Base-by-base conservation (phyloP, 2,888 invertebrate species). In the Noctua janthe region DNA sequence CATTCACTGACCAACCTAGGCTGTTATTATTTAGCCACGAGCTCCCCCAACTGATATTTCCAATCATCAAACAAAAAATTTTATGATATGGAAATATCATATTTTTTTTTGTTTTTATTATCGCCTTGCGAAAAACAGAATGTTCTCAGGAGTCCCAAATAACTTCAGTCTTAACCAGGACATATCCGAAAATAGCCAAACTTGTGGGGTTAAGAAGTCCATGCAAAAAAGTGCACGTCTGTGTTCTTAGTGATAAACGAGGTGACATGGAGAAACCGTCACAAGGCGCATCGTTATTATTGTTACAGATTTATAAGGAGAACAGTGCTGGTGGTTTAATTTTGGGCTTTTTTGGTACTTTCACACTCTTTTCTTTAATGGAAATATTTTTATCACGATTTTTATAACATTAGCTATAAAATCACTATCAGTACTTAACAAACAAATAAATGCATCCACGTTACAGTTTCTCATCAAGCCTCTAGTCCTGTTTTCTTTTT, bases 231-330 rank as follows among this genome's bases (percentile, higher is more conserved):
- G 90, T 89, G 90, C 92, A 92, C 92, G 90, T 86, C 89, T 84
- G 78, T 76, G 92, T 93, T 93, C 91, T 86, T 84, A 75, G 91
- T 94, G 95, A 95, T 93, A 93, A 92, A 94, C 92, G 95, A 94
- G 94, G 95, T 95, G 95, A 95, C 94, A 94, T 82, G 89, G 81
- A 79, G 89, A 82, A 80, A 85, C 86, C 74, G 88, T 89, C 92
- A 90, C 88, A 89, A 86, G 80, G 79, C 43, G 91, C 90, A 92
- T 94, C 90, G 81, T 87, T 88, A 85, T 81, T 84, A 74, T 76
- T 82, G 84, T 75, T 76, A 81, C 80, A 87, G 79, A 84, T 80
- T 83, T 85, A 80, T 85, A 87, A 66, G 39, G 79, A 62, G 67
- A 80, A 78, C 62, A 23, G 51, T 35, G 59, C n/a, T 74, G 47